phyloP scores from a whole-genome alignment of 2,888 invertebrate species.

The Chymomyza amoena region DNA sequence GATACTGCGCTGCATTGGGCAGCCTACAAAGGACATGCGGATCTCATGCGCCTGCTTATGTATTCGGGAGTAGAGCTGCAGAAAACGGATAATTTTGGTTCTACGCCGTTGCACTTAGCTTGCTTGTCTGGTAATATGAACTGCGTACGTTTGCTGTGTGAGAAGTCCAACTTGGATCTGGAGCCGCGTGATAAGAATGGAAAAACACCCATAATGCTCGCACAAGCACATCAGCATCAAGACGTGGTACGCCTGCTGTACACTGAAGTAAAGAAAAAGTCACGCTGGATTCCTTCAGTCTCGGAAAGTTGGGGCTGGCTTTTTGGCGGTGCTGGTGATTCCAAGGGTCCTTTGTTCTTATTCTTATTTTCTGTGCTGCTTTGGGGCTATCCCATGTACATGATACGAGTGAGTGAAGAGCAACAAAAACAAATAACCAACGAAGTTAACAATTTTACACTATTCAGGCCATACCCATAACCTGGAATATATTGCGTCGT shows the following conservation, averaged over 20 bases:
- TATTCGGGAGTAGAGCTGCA: conserved; percentile 94
- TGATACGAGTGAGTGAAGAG: conserved; percentile 84
- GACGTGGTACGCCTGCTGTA: conserved; percentile 90
- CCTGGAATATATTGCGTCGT: conserved; percentile 91
- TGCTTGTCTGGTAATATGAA: conserved; percentile 92
- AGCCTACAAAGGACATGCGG: conserved; percentile 94
- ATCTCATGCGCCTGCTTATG: conserved; percentile 91
- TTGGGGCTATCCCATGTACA: conserved; percentile 97
- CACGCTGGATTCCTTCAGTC: conserved; percentile 92
- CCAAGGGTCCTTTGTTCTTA: conserved; percentile 91
- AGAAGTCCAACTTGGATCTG: conserved; percentile 93
- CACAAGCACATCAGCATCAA: conserved; percentile 91
- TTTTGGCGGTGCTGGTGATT: conserved; percentile 94
- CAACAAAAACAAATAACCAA: not conserved
- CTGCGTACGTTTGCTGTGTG: conserved; percentile 92
- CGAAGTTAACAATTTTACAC: not conserved
- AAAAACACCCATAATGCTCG: conserved; percentile 93
- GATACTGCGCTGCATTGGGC: conserved; percentile 97
- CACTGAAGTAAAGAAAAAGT: conserved; percentile 88
- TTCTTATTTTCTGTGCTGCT: conserved; percentile 91
- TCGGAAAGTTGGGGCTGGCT: conserved; percentile 93
- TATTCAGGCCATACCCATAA: conserved; percentile 89
- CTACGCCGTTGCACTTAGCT: conserved; percentile 93
- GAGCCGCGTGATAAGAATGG: conserved; percentile 94
- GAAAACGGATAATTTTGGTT: conserved; percentile 94